Conservation (phyloP, 2,797 vertebrate species). For the Labeo calbasu region DNA sequence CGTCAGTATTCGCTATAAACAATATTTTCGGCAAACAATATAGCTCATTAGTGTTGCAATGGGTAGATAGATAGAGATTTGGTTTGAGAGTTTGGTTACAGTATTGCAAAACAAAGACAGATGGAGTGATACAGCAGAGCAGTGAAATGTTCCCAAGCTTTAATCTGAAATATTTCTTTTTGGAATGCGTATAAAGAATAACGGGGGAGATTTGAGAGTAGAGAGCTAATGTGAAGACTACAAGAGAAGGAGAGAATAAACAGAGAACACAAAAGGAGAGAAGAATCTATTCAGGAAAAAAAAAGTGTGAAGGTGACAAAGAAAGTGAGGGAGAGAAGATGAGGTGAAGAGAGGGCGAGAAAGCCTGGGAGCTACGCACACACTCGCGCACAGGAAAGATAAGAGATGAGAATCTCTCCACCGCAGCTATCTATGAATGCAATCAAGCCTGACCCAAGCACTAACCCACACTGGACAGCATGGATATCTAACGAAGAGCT, state of each 20-base stretch:
- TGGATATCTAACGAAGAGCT: slow-evolving; percentile 36
- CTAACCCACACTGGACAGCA: slow-evolving; percentile 34
- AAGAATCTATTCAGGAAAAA: slow-evolving; percentile 9
- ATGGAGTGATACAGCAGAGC: too few relatives aligned
- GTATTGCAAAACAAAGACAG: too few relatives aligned
- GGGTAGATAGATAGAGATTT: neutral
- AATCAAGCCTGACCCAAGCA: slow-evolving; percentile 47
- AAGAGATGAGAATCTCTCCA: slow-evolving; percentile 57
- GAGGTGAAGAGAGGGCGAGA: slow-evolving; percentile 12
- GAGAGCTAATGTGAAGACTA: neutral
- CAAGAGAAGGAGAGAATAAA: slow-evolving; percentile 8
- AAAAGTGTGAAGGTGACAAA: slow-evolving; percentile 35
- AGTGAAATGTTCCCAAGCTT: too few relatives aligned
- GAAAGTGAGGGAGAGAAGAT: slow-evolving; percentile 15
- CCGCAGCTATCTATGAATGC: slow-evolving; percentile 48
- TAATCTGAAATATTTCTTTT: too few relatives aligned
- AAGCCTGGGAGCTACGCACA: slow-evolving; percentile 38
- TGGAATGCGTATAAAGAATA: neutral
- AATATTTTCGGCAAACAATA: neutral
- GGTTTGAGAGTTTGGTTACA: neutral
- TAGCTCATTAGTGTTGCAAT: neutral
- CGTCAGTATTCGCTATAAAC: neutral
- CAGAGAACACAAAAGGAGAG: slow-evolving; percentile 3
- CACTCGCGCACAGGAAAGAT: slow-evolving; percentile 46
- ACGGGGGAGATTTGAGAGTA: neutral